Evolutionary conservation across 2,888 invertebrate species (phyloP), one percentile per base, ranked within the genome.

Genomic region (Galerucella nymphaeae): DNA sequence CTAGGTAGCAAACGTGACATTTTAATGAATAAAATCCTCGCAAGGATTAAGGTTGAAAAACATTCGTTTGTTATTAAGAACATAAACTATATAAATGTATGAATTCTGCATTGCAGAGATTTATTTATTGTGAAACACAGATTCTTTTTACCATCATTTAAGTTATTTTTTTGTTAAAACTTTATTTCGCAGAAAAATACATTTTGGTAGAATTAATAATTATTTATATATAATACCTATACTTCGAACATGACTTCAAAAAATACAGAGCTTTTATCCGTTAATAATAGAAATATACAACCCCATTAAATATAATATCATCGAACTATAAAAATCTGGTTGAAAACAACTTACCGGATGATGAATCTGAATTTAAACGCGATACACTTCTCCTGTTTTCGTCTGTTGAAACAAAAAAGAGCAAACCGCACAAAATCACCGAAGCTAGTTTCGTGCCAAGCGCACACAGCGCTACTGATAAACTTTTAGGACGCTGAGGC

Each of bases 401-500:
- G 23, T 58, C 58, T 6, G 23, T 23, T 38, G 30, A 38, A 58
- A 14, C 13, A 11, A 11, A 30, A 30, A 58, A 11, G 11, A 13
- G n/a, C 30, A 16, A 53, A 11, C 6, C 2, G 16, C 42, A 41
- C 61, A 41, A 42, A 61, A 42, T 61, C 11, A 41, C 42, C n/a
- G 41, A 58, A 57, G 5, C 55, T 8, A 62, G 64, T 58, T 55
- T 18, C 23, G 50, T 42, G 50, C 23, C 41, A 48, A 71, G 55
- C 71, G 48, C 71, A 50, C 75, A 58, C 41, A 66, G 67, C 66
- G 73, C 71, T 71, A 73, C 73, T 71, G 62, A 69, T 66, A 73
- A 75, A 69, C 62, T 75, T 75, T 68, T 58, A 53, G 73, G 73
- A 71, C 75, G 69, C 58, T 73, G 57, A 65, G 70, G 70, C 75